These are phyloP conservation scores for Lineus longissimus DNA, from an alignment of 1,140 invertebrate genomes.

Conservation along the genomic window DNA sequence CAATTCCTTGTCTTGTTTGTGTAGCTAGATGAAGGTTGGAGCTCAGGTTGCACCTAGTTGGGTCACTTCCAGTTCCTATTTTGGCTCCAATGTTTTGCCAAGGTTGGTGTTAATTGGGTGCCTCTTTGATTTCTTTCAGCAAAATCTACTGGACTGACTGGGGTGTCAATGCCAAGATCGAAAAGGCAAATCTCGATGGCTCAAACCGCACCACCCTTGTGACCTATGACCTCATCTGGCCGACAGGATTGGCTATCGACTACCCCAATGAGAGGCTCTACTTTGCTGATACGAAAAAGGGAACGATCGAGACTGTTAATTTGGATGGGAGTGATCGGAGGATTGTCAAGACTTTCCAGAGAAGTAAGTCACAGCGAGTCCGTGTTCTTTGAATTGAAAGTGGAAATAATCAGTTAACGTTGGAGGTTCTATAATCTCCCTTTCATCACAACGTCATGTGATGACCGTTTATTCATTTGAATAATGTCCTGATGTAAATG, in stretches of 20 bases:
- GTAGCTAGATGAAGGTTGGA: too few relatives aligned
- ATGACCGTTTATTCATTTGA: conserved; percentile 56
- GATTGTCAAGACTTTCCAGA: conserved; percentile 28
- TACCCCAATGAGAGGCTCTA: conserved; percentile 78
- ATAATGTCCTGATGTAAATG: not conserved
- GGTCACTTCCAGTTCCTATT: too few relatives aligned
- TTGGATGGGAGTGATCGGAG: conserved; percentile 69
- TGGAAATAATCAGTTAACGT: too few relatives aligned
- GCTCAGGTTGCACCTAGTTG: too few relatives aligned
- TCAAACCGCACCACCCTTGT: conserved; percentile 75
- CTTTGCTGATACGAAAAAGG: conserved; percentile 92
- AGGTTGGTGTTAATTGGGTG: too few relatives aligned
- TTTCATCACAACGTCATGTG: conserved; percentile 65
- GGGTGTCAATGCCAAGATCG: conserved; percentile 70
- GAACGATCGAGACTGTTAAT: conserved; percentile 81
- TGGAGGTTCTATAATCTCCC: too few relatives aligned
- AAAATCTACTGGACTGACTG: conserved; percentile 56
- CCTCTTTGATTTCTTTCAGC: conserved; percentile 20
- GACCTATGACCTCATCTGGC: conserved; percentile 74
- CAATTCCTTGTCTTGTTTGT: too few relatives aligned
- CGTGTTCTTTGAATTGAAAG: too few relatives aligned
- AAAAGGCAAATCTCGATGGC: conserved; percentile 94
- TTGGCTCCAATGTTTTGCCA: too few relatives aligned
- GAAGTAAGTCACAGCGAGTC: conserved; percentile 53
- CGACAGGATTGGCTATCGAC: conserved; percentile 84